A percentile compares a stretch with the other conserved stretches of the same genome.
Conservation (phyloP, 2,113 vertebrate genomes). For the Phalacrocorax aristotelis region DNA sequence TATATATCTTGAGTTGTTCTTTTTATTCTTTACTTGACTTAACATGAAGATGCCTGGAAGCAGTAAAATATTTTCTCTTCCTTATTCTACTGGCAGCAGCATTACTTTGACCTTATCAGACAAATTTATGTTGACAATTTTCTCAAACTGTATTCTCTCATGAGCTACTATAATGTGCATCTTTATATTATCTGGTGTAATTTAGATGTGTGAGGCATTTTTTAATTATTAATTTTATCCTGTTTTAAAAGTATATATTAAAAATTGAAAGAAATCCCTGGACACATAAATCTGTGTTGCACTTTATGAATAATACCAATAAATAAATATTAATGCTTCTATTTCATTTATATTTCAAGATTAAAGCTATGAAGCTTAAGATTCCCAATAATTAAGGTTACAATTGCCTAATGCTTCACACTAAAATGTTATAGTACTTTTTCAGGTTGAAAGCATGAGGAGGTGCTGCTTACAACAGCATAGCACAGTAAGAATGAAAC, state of each 20-base stretch:
- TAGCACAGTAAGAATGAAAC: background rate
- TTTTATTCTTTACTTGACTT: constrained; percentile 63
- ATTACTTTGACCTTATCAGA: constrained; percentile 71
- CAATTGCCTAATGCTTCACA: constrained; percentile 27
- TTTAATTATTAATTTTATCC: constrained; percentile 60
- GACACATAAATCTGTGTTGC: background rate
- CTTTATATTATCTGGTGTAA: constrained; percentile 38
- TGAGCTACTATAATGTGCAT: constrained; percentile 36
- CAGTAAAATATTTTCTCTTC: constrained; percentile 53
- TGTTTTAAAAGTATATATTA: constrained; percentile 47
- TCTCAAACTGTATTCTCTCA: constrained; percentile 47
- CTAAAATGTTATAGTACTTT: background rate
- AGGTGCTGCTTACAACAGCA: background rate
- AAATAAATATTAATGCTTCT: constrained; percentile 59
- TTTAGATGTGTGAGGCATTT: constrained; percentile 25
- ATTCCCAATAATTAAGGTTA: constrained; percentile 38
- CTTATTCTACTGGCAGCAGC: constrained; percentile 55
- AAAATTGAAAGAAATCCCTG: constrained; percentile 41
- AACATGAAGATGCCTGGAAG: constrained; percentile 54
- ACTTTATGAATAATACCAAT: constrained; percentile 61
- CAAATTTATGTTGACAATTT: constrained; percentile 64
- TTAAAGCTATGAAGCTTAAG: background rate
- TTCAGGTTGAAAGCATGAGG: background rate
- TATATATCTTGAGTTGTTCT: constrained; percentile 9
- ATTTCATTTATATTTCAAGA: constrained; percentile 45